Evolutionary conservation across 2,797 vertebrate species (phyloP), one percentile per base, ranked within the genome.

Genomic region (Toxotes lorentzi): DNA sequence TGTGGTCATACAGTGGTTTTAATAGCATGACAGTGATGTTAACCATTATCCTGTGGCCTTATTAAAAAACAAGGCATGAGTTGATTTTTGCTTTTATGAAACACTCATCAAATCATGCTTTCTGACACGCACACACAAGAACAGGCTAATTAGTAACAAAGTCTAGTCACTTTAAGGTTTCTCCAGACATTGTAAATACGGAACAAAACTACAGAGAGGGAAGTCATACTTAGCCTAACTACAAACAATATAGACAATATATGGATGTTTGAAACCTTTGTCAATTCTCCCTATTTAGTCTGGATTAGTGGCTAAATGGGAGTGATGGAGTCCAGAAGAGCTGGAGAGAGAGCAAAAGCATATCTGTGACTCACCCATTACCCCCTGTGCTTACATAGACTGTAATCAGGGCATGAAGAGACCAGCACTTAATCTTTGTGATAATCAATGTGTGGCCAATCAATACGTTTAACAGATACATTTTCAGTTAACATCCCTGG

Each of bases 1-100:
- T 71, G 84, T 83, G 86, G 86, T 86, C 78, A 85, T 62, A 45
- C 48, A 40, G 41, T 67, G 86, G 85, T 85, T 91, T 82, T 70
- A 81, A 81, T 84, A 83, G 84, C 73, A 83, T 61, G 87, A 80
- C 77, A 89, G 53, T 72, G 78, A 87, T 78, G 76, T 65, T 84
- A 87, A 79, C 74, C 82, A 84, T 79, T 81, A 84, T 76, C 66
- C 74, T 0, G 24, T 51, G 69, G 63, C 40, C 43, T 79, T 56
- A 84, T 89, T 83, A 68, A 86, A 85, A 82, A 78, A 41, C 43
- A 57, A 75, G 56, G 23, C 57, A 76, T 41, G 38, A 80, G 78
- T 73, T 76, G 59, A 72, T 74, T 81, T 81, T 41, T 64, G 67
- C 57, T 83, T 82, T 84, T 75, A 85, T 88, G 86, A 84, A 88